Percentiles rank a stretch among this genome's conserved stretches.
phyloP scores from a whole-genome alignment of 1,140 invertebrate genomes.

The Drosophila pandora region DNA sequence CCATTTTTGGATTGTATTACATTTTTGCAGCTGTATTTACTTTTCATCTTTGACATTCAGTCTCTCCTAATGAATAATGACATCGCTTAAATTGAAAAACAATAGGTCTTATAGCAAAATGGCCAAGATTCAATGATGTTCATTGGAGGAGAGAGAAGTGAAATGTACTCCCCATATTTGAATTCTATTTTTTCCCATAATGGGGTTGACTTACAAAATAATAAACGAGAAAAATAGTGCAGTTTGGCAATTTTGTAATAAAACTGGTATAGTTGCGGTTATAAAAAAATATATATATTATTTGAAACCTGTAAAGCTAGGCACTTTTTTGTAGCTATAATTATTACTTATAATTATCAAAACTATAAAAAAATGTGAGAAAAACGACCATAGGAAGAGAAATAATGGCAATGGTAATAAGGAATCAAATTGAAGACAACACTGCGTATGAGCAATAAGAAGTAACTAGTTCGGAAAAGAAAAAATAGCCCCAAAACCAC shows the following conservation, averaged over 20 bases:
- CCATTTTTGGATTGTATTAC: slow-evolving; percentile 15
- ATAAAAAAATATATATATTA: too few species aligned
- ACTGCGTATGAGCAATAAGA: neutral
- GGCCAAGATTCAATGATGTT: slow-evolving; percentile 2
- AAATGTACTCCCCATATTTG: neutral
- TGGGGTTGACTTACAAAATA: too few species aligned
- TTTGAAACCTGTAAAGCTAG: too few species aligned
- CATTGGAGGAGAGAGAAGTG: neutral
- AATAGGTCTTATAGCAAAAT: slow-evolving; percentile 20
- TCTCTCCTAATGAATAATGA: slow-evolving; percentile 16
- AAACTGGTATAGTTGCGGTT: too few species aligned
- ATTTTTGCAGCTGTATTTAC: slow-evolving; percentile 62
- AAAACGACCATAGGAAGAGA: too few species aligned
- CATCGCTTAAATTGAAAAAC: slow-evolving; percentile 60
- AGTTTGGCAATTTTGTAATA: too few species aligned
- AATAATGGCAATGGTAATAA: neutral
- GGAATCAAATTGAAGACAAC: neutral
- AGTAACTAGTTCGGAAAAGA: neutral
- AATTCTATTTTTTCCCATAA: neutral
- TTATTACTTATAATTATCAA: too few species aligned
- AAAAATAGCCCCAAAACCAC: too few species aligned
- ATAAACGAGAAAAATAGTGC: too few species aligned
- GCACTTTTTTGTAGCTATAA: too few species aligned
- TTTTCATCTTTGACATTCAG: slow-evolving; percentile 41
- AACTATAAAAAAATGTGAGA: too few species aligned